Conservation (phyloP, 2,888 invertebrate species). For the Tenthredo mesomela region DNA sequence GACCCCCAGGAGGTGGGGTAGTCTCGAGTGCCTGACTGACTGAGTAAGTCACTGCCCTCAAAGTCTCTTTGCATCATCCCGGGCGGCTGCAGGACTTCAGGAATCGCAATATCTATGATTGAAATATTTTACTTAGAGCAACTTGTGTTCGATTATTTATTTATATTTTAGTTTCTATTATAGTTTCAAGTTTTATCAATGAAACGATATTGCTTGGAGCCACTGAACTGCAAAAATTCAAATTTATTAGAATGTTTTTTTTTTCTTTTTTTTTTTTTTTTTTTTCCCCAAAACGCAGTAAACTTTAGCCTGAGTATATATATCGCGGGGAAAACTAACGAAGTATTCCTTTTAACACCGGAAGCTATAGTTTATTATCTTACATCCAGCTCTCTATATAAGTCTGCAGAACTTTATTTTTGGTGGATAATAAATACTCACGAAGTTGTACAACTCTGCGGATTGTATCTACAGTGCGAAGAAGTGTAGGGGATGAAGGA, state of each 20-base stretch:
- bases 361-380: conserved; percentile 27
- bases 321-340: background rate
- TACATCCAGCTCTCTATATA: background rate
- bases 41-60: conserved; percentile 47
- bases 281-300: background rate
- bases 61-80: conserved; percentile 35
- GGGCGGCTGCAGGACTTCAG: background rate
- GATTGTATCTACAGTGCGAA: background rate
- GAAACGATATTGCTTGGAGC: background rate
- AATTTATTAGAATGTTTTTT: background rate
- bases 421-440: conserved; percentile 25
- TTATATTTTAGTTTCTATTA: background rate
- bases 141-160: background rate
- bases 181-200: background rate
- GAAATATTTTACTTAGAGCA: background rate
- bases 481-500: background rate
- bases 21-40: conserved; percentile 46
- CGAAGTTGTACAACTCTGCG: background rate
- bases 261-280: background rate
- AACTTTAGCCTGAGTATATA: conserved; percentile 1
- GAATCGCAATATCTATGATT: conserved; percentile 10
- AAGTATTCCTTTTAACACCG: conserved; percentile 12
- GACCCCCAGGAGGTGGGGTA: conserved; percentile 31
- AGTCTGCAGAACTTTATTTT: conserved; percentile 19
- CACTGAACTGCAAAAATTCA: background rate